A percentile compares a stretch with the other conserved stretches of the same genome.
phyloP scores from a whole-genome alignment of 2,113 vertebrate genomes.

The Piprites chloris region DNA sequence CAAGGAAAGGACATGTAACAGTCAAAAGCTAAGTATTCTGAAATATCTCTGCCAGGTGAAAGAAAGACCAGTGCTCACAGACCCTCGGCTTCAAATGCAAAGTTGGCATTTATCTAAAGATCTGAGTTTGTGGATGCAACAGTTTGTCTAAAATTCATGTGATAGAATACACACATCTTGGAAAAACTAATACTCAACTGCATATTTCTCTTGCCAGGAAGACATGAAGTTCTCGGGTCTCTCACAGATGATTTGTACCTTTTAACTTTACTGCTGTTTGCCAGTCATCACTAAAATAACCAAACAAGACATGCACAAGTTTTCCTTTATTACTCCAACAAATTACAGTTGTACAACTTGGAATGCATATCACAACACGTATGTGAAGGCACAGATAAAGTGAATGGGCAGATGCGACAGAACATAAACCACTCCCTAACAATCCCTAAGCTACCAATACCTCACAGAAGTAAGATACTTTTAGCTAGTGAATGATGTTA shows the following conservation, averaged over 20 bases:
- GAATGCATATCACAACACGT: not conserved
- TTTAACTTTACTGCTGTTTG: not conserved
- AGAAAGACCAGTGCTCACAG: not conserved
- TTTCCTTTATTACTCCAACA: not conserved
- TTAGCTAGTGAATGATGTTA: not conserved
- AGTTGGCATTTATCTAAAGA: not conserved
- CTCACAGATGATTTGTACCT: not conserved
- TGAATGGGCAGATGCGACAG: not conserved
- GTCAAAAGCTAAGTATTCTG: not conserved
- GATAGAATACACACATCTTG: not conserved
- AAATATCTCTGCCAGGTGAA: not conserved
- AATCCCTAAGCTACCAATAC: not conserved
- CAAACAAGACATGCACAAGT: not conserved
- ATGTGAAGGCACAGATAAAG: not conserved
- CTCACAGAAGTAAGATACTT: not conserved
- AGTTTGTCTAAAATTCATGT: not conserved
- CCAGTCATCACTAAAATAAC: not conserved
- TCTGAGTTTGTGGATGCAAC: not conserved
- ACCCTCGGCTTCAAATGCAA: not conserved
- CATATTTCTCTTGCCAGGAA: not conserved
- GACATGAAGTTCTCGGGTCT: not conserved
- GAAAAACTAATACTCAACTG: not conserved
- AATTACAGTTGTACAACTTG: not conserved
- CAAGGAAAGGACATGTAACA: not conserved
- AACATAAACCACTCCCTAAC: not conserved